Base-by-base conservation (phyloP, 2,797 vertebrate genomes). In the Schizothorax lantsangensis region DNA sequence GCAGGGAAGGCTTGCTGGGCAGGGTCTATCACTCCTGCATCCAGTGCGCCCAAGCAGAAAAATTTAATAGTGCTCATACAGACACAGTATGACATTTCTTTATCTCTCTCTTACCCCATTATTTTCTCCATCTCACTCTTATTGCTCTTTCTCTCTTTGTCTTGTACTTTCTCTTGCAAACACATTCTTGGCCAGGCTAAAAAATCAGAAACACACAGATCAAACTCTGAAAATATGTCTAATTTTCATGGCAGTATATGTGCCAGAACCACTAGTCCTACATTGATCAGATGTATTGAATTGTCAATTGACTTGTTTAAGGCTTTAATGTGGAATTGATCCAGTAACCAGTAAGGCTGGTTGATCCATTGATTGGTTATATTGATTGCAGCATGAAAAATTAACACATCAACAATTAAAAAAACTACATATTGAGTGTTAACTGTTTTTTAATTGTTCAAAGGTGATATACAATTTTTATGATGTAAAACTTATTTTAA, bases 61-160 rank as follows among this genome's bases (percentile, higher is more conserved):
- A 86, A 92, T 94, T 93, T 95, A 92, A 95, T 93, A 93, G 90
- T 87, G 89, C 89, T 88, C 73, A 81, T 64, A 83, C 73, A 84
- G 49, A 84, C 81, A 79, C 21, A 87, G 47, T 71, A 71, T 79
- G 79, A 84, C 82, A 84, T 85, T 80, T 85, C 66, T 79, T 66
- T 59, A 57, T 64, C 71, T 83, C 45, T 71, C 43, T 74, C 62
- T 83, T 71, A 89, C 45, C 75, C 68, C 9, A 49, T 84, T 84
- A 91, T 92, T 43, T 81, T 88, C 87, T 77, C 71, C 88, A 71
- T 84, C 79, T 91, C 88, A 87, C 83, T 72, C 62, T 33, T 47
- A 52, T 68, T 75, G 45, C 45, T 36, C 21, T 47, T 83, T 52
- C 47, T 83, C 9, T 85, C 30, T 17, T 69, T 78, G 43, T 78